Evolutionary conservation across 2,113 vertebrate genomes (phyloP).

Genomic region (Smithornis capensis): DNA sequence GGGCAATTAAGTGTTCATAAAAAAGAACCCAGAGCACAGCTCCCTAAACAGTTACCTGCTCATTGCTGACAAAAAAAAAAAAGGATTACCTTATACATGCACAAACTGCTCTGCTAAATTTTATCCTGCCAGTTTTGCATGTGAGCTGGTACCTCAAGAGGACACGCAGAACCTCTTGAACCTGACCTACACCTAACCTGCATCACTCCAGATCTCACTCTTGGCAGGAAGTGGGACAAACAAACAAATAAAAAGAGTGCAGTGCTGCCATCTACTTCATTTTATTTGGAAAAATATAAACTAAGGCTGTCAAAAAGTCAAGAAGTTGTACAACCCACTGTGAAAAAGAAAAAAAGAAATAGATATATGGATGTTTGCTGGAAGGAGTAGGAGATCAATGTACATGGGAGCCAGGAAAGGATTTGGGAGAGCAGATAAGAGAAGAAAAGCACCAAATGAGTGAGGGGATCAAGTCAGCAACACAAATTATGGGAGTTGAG

Average conservation of each 20-base stretch:
- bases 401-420: neutral
- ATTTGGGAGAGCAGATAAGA: neutral
- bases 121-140: neutral
- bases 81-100: neutral
- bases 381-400: neutral
- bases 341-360: neutral
- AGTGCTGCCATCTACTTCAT: neutral
- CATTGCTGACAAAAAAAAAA: neutral
- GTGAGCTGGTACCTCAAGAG: neutral
- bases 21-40: neutral
- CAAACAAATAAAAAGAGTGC: neutral
- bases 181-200: neutral
- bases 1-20: neutral
- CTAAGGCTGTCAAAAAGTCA: neutral
- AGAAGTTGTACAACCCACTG: neutral
- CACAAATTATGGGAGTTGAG: neutral
- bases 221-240: neutral
- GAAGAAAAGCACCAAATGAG: neutral
- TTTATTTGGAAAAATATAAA: neutral
- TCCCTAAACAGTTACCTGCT: neutral
- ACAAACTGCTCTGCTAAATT: neutral
- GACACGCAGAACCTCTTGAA: neutral
- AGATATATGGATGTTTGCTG: neutral
- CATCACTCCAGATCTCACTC: neutral
- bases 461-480: neutral